Evolutionary conservation across 2,113 vertebrate species (phyloP).

Genomic region (Capra hircus): DNA sequence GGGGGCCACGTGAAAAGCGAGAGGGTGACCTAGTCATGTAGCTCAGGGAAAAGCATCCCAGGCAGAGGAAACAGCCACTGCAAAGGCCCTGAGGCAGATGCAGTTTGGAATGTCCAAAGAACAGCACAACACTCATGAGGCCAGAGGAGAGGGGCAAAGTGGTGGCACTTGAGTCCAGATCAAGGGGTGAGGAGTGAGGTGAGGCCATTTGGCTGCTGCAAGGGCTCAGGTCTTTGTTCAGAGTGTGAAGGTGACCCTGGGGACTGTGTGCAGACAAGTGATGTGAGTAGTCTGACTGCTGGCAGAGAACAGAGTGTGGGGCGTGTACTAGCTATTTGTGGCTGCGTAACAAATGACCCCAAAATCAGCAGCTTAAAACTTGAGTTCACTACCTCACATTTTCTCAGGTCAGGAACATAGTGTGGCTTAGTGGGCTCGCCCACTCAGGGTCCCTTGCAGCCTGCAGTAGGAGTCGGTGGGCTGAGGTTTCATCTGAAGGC

Average conservation of each 20-base stretch:
- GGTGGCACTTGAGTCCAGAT: not conserved
- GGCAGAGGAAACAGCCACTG: not conserved
- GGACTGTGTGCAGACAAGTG: not conserved
- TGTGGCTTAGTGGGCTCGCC: rapidly evolving
- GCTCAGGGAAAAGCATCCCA: not conserved
- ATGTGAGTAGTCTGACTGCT: not conserved
- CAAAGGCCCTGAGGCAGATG: not conserved
- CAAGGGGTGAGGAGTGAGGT: not conserved
- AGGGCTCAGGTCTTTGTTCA: not conserved
- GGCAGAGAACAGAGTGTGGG: no score
- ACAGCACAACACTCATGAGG: not conserved
- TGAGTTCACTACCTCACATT: no score
- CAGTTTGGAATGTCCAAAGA: not conserved
- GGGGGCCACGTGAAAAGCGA: not conserved
- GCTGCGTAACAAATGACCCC: not conserved
- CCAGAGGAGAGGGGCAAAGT: not conserved
- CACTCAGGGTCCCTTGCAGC: not conserved
- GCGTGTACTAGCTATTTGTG: not conserved
- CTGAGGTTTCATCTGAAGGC: not conserved
- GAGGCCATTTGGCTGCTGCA: not conserved
- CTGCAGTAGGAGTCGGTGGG: rapidly evolving
- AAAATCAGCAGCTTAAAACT: not conserved
- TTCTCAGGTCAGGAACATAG: not conserved
- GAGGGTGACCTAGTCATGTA: not conserved
- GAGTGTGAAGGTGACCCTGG: not conserved